phyloP scores from a whole-genome alignment of 2,797 vertebrate genomes.

The Arctocebus calabarensis region DNA sequence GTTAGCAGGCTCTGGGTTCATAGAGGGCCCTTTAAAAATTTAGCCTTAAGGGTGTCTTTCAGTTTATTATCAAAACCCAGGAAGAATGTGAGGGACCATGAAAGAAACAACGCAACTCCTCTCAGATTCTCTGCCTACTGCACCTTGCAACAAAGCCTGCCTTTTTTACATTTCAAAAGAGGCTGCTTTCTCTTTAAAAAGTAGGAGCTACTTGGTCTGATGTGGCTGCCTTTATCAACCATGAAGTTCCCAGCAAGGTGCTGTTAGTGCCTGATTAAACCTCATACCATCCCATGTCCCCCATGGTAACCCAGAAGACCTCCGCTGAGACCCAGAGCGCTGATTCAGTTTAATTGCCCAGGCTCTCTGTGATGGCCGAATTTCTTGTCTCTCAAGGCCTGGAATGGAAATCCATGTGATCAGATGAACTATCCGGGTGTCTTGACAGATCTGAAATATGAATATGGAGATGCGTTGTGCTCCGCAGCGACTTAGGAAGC shows the following conservation, averaged over 20 bases:
- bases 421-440: constrained; percentile 83
- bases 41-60: neutral
- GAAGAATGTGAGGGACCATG: constrained; percentile 31
- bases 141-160: constrained; percentile 79
- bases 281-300: constrained; percentile 89
- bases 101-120: constrained; percentile 61
- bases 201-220: constrained; percentile 86
- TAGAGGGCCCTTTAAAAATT: constrained; percentile 48
- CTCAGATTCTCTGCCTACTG: constrained; percentile 46
- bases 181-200: constrained; percentile 89
- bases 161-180: constrained; percentile 86
- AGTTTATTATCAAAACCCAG: constrained; percentile 37
- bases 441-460: constrained; percentile 88
- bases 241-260: constrained; percentile 91
- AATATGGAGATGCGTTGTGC: constrained; percentile 88
- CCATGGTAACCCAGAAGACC: constrained; percentile 90
- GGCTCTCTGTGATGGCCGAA: constrained; percentile 87
- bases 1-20: neutral
- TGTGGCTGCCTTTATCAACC: constrained; percentile 89
- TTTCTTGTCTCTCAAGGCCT: constrained; percentile 87
- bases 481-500: constrained; percentile 82
- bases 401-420: constrained; percentile 86
- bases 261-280: constrained; percentile 91
- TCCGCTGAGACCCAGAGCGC: constrained; percentile 88
- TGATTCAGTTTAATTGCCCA: constrained; percentile 90